phyloP scores from a whole-genome alignment of 2,113 vertebrate species.

The Malurus cyaneus region DNA sequence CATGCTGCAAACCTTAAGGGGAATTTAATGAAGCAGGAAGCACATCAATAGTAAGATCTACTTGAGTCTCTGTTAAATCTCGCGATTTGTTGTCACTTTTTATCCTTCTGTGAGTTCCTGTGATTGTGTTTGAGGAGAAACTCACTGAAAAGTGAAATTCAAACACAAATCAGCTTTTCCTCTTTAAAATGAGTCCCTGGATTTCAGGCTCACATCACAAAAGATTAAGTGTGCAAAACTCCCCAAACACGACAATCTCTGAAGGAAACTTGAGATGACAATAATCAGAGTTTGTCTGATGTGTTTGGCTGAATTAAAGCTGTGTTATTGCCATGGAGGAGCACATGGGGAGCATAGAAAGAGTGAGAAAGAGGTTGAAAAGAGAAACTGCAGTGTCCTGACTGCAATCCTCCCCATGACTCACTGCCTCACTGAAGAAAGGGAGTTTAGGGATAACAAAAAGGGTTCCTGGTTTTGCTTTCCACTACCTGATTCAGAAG shows the following conservation, averaged over 20 bases:
- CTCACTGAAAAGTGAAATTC: slow-evolving; percentile 8
- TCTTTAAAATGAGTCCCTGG: background rate
- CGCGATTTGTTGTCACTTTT: slow-evolving; percentile 68
- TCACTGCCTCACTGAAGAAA: background rate
- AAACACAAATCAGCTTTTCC: background rate
- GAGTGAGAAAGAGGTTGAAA: background rate
- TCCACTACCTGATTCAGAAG: background rate
- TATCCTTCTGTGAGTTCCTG: slow-evolving; percentile 62
- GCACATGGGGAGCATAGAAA: accelerated
- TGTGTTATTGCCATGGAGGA: background rate
- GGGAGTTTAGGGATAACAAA: background rate
- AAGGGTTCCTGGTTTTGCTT: background rate
- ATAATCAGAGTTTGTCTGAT: background rate
- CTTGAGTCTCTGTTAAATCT: slow-evolving; percentile 76
- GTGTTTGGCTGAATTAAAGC: background rate
- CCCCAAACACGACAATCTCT: background rate
- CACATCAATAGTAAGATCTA: slow-evolving; percentile 83
- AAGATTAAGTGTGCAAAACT: background rate
- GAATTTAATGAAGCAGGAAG: slow-evolving; percentile 84
- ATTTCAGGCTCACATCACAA: background rate
- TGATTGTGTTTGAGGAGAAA: slow-evolving; percentile 50
- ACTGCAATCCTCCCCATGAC: background rate
- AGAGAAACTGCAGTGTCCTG: background rate
- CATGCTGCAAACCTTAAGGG: slow-evolving; percentile 79
- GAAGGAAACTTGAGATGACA: background rate